Percentiles rank a stretch among this genome's conserved stretches.
Evolutionary conservation across 2,888 invertebrate genomes (phyloP).

Genomic region (Iphiclides podalirius): DNA sequence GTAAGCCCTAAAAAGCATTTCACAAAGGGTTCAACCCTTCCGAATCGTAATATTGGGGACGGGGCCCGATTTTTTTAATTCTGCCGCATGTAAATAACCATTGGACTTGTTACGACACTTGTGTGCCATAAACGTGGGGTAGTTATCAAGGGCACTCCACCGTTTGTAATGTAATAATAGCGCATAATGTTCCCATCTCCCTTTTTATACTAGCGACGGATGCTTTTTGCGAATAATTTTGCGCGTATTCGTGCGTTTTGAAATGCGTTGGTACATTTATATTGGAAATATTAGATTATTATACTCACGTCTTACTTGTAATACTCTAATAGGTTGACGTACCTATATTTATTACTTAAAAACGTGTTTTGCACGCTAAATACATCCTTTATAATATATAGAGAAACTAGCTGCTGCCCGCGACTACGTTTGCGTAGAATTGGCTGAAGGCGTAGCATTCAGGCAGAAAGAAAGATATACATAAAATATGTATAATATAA

Average conservation of each 20-base stretch:
- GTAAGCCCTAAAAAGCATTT: conserved; percentile 47
- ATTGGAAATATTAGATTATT: no score
- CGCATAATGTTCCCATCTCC: conserved; percentile 56
- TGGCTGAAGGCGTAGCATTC: no score
- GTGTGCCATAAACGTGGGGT: conserved; percentile 68
- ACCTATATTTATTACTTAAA: no score
- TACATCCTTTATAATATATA: no score
- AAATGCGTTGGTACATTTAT: no score
- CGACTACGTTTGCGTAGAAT: no score
- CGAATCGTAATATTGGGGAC: conserved; percentile 58
- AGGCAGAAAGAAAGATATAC: no score
- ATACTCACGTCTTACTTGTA: conserved; percentile 24
- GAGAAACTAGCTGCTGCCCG: no score
- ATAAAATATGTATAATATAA: no score
- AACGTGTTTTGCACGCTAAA: no score
- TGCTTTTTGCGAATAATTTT: conserved; percentile 42
- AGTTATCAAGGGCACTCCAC: conserved; percentile 72
- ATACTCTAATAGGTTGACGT: conserved; percentile 2
- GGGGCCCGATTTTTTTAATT: conserved; percentile 74
- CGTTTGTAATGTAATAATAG: conserved; percentile 73
- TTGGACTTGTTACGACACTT: conserved; percentile 76
- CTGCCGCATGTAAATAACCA: conserved; percentile 75
- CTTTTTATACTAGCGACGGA: conserved; percentile 45
- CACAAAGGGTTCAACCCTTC: conserved; percentile 77
- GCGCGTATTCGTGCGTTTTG: conserved; percentile 21